Base-by-base conservation (phyloP, 2,888 invertebrate genomes). In the Coremacera marginata region DNA sequence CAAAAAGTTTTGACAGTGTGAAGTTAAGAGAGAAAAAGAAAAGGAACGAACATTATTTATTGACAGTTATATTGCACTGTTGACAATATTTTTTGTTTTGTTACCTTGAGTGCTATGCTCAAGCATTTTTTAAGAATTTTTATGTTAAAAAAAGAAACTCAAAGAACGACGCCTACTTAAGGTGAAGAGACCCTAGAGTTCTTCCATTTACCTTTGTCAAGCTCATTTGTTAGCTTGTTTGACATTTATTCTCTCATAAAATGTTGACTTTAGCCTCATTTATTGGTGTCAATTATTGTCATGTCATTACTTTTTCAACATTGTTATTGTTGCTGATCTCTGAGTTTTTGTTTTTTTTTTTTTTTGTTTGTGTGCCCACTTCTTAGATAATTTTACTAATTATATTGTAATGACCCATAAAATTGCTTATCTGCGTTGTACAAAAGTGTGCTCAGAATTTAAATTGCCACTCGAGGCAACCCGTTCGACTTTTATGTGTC, bases 371-470 rank as follows among this genome's bases (percentile, higher is more conserved):
- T 37, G 8, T 22, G 34, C 8, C 9, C 25, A 8, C 25, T 72
- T 72, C 60, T 49, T 14, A 27, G 51, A 49, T 49, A 27, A 72
- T 72, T 44, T 60, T 57, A 67, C 52, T 55, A 55, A 74, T 55
- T 55, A 37, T 55, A 34, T 44, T 55, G 19, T 55, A 74, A 31
- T 67, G 31, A 67, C 65, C 67, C 55, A 74, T 74, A 73, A 73
- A 73, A 37, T 22, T 55, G 52, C 44, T 67, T 74, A 74, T 65
- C 67, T 52, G 55, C 19, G 52, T 51, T 68, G 19, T n/a, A 31
- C n/a, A 49, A 70, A 70, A 65, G 74, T 67, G 74, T 74, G 74
- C 74, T 55, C 55, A 55, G 74, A 67, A 74, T 74, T 65, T 65
- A 67, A 74, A 74, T 74, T 74, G 65, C 55, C 74, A 19, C 16